These are phyloP conservation scores for Poecilia velifera DNA, from an alignment of 2,797 vertebrate genomes.

Conservation along the genomic window DNA sequence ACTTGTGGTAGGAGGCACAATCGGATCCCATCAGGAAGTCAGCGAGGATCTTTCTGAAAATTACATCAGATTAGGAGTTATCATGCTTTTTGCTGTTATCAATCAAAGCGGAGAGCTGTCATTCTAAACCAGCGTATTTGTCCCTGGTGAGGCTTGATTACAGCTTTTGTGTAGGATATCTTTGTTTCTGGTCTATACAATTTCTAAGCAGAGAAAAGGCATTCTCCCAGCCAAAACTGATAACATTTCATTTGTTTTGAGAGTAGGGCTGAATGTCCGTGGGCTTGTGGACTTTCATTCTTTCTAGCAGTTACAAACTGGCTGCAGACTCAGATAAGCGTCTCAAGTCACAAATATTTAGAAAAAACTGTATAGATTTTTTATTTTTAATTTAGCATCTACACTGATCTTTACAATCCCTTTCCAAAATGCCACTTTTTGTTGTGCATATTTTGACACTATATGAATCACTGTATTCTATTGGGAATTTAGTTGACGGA, in stretches of 20 bases:
- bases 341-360: neutral
- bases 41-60: slow-evolving; percentile 16
- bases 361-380: neutral
- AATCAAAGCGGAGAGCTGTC: slow-evolving; percentile 16
- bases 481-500: slow-evolving; percentile 1
- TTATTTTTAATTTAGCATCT: slow-evolving; percentile 7
- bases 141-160: neutral
- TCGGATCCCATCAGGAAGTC: slow-evolving; percentile 27
- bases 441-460: neutral
- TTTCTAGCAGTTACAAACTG: neutral
- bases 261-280: neutral
- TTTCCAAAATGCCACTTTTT: neutral
- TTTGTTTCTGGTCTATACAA: neutral
- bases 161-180: neutral
- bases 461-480: neutral
- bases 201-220: neutral
- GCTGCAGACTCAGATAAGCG: neutral
- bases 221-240: neutral
- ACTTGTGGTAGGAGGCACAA: slow-evolving; percentile 22
- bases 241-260: neutral
- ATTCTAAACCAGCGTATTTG: slow-evolving; percentile 14
- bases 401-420: neutral
- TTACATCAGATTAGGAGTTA: slow-evolving; percentile 22
- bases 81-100: slow-evolving; percentile 22
- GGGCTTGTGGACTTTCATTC: neutral